phyloP scores from a whole-genome alignment of 2,797 vertebrate species.

The Cirrhinus mrigala region DNA sequence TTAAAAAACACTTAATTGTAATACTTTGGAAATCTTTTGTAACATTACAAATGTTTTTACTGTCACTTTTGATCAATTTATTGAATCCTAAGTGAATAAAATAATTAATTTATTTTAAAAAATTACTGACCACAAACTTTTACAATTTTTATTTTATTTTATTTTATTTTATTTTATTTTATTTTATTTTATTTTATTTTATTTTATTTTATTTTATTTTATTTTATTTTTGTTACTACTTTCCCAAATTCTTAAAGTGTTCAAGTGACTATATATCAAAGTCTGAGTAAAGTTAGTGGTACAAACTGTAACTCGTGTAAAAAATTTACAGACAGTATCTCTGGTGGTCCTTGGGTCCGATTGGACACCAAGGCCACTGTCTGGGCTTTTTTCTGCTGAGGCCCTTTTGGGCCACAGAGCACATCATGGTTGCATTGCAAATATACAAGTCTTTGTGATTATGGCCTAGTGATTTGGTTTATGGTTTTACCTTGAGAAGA shows the following conservation, averaged over 20 bases:
- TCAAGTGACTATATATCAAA: background rate
- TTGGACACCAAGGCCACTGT: background rate
- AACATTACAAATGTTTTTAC: background rate
- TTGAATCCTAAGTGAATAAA: background rate
- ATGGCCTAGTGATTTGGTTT: slow-evolving; percentile 47
- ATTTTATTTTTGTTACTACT: background rate
- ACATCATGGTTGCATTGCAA: slow-evolving; percentile 13
- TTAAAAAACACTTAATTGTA: background rate
- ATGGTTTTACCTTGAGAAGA: slow-evolving; percentile 36
- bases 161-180: background rate
- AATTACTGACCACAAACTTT: background rate
- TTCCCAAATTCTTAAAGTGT: background rate
- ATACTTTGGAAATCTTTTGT: background rate
- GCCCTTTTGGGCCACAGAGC: background rate
- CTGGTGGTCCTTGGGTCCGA: background rate
- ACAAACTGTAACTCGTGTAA: background rate
- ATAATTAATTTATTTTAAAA: background rate
- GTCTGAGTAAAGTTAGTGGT: background rate
- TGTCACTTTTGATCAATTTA: background rate
- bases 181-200: background rate
- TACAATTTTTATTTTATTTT: background rate
- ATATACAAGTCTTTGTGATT: slow-evolving; percentile 23
- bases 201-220: background rate
- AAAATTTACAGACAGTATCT: background rate
- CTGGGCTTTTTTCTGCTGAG: background rate